phyloP scores from a whole-genome alignment of 2,888 invertebrate species.

The Malachius bipustulatus region DNA sequence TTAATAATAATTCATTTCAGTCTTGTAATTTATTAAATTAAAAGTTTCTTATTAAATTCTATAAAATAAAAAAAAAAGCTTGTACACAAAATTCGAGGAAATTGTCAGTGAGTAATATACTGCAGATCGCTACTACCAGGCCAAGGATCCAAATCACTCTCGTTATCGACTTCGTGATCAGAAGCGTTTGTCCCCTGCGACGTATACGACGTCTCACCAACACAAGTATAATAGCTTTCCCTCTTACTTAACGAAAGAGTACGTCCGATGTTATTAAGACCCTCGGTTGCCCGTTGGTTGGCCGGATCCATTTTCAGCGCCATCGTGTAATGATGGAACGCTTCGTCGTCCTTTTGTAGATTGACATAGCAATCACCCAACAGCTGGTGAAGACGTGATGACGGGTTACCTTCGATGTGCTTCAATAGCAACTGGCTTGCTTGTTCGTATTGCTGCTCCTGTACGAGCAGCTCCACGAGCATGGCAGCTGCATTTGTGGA shows the following conservation, averaged over 20 bases:
- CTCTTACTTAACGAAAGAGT: constrained; percentile 35
- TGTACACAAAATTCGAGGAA: too few relatives aligned
- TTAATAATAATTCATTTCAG: too few relatives aligned
- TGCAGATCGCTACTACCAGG: constrained; percentile 24
- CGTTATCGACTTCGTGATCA: constrained; percentile 31
- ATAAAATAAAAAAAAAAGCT: too few relatives aligned
- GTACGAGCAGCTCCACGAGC: constrained; percentile 57
- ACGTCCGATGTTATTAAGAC: constrained; percentile 48
- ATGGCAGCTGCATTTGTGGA: constrained; percentile 56
- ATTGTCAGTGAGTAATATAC: too few relatives aligned
- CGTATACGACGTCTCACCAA: constrained; percentile 38
- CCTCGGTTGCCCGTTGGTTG: constrained; percentile 51
- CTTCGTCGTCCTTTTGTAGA: constrained; percentile 53
- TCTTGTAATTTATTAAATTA: too few relatives aligned
- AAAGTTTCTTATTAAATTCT: too few relatives aligned
- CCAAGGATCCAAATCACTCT: constrained; percentile 35
- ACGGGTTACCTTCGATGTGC: constrained; percentile 49
- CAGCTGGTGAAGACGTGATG: constrained; percentile 52
- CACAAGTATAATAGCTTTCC: constrained; percentile 43
- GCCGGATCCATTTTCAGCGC: constrained; percentile 54
- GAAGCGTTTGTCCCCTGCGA: constrained; percentile 39
- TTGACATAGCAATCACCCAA: constrained; percentile 51
- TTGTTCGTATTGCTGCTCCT: constrained; percentile 51
- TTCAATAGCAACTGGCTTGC: constrained; percentile 57
- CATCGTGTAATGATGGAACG: constrained; percentile 53